Base-by-base conservation (phyloP, 2,113 vertebrate species). In the Cepphus grylle region DNA sequence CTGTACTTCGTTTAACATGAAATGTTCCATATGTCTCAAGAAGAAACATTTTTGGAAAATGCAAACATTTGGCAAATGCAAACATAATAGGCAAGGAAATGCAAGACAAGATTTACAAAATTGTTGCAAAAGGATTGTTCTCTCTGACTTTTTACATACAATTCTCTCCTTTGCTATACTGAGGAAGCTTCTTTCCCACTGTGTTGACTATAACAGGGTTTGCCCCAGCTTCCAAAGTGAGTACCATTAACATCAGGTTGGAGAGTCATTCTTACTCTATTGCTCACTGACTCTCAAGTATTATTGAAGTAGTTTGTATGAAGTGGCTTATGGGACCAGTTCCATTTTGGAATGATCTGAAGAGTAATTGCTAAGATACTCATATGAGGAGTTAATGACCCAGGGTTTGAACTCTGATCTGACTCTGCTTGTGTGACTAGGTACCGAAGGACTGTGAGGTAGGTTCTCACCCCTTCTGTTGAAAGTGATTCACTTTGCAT, bases 41-140 rank as follows among this genome's bases (percentile, higher is more conserved):
- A 90, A n/a, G 34, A 93, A 94, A 47, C 12, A 38, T 78, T 94
- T 92, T 65, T 82, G 14, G 43, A 56, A 90, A 93, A 94, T 70
- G 26, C 49, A 89, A 95, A 89, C 8, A 53, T 78, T 83, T 90
- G 66, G 43, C 21, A 93, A 88, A 93, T 30, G 40, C 15, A 72
- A 92, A 92, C 9, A 72, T 56, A 88, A 81, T 94, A 92, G 53
- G 50, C 43, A 77, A 92, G 40, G 36, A 93, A 86, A 86, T 49
- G 43, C 23, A 76, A 86, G 36, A 65, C 11, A 63, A 84, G 10
- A 58, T 74, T 81, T 63, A 62, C 8, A 81, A 67, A 95, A 83
- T 2, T 3, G 1, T 81, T 78, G 25, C 53, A 94, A 81, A 88
- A 66, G 12, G 11, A 66, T 77, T 86, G 34, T 77, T 96, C 25